A percentile compares a stretch with the other conserved stretches of the same genome.
These are phyloP conservation scores for Radopholus similis DNA, from an alignment of 1,140 invertebrate genomes.

Conservation along the genomic window DNA sequence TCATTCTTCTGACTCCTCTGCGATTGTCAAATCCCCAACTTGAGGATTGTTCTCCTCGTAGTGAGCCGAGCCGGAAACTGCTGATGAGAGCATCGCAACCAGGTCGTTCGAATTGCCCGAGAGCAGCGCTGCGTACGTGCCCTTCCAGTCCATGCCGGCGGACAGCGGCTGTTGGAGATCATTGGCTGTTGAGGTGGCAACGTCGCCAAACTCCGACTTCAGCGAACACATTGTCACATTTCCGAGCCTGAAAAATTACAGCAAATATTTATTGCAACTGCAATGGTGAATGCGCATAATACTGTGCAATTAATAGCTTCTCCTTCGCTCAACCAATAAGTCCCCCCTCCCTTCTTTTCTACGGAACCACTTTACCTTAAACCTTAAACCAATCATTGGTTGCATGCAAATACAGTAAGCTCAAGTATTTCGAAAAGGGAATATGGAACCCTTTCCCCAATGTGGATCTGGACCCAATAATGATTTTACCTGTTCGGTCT, in stretches of 20 bases:
- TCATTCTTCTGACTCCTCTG: too few species aligned
- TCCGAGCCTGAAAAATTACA: too few species aligned
- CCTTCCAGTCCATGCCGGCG: background rate
- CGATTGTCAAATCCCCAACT: too few species aligned
- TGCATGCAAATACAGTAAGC: background rate
- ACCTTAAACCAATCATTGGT: background rate
- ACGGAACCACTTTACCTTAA: background rate
- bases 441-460: background rate
- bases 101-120: background rate
- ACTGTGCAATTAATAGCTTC: too few species aligned
- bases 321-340: too few species aligned
- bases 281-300: too few species aligned
- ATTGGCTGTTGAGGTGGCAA: background rate
- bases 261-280: too few species aligned
- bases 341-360: background rate
- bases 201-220: background rate
- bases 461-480: background rate
- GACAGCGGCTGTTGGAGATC: background rate
- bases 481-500: conserved; percentile 49
- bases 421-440: background rate
- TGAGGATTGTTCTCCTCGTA: too few species aligned
- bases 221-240: too few species aligned
- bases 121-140: background rate
- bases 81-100: background rate
- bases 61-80: too few species aligned